Evolutionary conservation across 2,888 invertebrate species (phyloP).

Genomic region (Lithophane semibrunnea): DNA sequence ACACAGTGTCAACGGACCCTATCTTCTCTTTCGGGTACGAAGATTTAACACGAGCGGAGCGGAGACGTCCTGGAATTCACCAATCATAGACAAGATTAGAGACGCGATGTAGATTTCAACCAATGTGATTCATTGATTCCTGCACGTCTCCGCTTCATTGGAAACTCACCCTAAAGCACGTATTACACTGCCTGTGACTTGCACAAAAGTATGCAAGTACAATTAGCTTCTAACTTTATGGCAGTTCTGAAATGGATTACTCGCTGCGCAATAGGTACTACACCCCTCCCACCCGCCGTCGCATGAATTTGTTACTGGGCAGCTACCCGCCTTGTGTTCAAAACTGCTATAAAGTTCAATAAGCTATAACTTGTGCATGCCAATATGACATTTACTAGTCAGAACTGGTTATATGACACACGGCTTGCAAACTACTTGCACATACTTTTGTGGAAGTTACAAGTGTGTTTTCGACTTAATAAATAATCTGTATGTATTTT

Average conservation of each 20-base stretch:
- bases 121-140: not conserved
- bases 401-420: not conserved
- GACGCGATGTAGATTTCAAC: not conserved
- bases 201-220: not conserved
- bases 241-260: not conserved
- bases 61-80: not conserved
- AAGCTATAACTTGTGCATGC: not conserved
- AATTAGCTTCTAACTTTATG: not conserved
- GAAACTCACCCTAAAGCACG: not conserved
- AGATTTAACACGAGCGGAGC: no score
- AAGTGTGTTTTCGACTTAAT: not conserved
- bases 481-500: conserved; percentile 29
- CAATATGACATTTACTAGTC: not conserved
- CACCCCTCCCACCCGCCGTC: not conserved
- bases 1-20: not conserved
- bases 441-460: not conserved
- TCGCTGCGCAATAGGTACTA: not conserved
- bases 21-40: not conserved
- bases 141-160: not conserved
- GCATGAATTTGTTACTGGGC: not conserved
- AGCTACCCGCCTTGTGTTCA: not conserved
- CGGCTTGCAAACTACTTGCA: not conserved
- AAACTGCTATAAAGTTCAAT: not conserved
- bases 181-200: not conserved
- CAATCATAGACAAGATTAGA: not conserved